phyloP scores from a whole-genome alignment of 1,140 invertebrate species.

The Hypothenemus hampei region DNA sequence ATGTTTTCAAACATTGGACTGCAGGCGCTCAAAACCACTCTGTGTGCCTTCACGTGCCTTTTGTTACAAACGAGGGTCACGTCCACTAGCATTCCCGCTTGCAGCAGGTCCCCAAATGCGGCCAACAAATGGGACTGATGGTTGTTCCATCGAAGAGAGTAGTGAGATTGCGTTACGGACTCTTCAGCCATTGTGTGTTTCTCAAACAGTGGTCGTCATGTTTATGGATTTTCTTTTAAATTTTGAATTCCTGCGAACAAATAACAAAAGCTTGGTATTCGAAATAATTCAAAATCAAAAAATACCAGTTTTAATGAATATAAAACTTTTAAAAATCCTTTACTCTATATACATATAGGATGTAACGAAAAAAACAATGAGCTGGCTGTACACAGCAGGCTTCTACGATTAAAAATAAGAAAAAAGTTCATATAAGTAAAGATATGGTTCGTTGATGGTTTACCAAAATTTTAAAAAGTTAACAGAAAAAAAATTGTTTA shows the following conservation, averaged over 20 bases:
- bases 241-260: slow-evolving; percentile 38
- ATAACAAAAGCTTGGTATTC: too few relatives aligned
- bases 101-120: slow-evolving; percentile 78
- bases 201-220: slow-evolving; percentile 27
- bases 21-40: slow-evolving; percentile 85
- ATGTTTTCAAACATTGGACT: slow-evolving; percentile 85
- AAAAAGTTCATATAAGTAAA: too few relatives aligned
- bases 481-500: too few relatives aligned
- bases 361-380: too few relatives aligned
- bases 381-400: too few relatives aligned
- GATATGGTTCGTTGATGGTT: too few relatives aligned
- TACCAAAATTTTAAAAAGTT: too few relatives aligned
- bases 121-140: slow-evolving; percentile 80
- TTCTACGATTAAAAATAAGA: too few relatives aligned
- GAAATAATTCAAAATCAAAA: too few relatives aligned
- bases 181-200: slow-evolving; percentile 23
- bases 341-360: too few relatives aligned
- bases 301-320: too few relatives aligned
- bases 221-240: slow-evolving; percentile 33
- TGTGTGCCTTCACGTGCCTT: slow-evolving; percentile 76
- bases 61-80: slow-evolving; percentile 85
- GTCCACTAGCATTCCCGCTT: slow-evolving; percentile 80
- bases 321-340: too few relatives aligned
- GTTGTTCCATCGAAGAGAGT: slow-evolving; percentile 89
- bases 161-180: slow-evolving; percentile 67